Evolutionary conservation across 2,797 vertebrate genomes (phyloP).

Genomic region (Danio kyathit): DNA sequence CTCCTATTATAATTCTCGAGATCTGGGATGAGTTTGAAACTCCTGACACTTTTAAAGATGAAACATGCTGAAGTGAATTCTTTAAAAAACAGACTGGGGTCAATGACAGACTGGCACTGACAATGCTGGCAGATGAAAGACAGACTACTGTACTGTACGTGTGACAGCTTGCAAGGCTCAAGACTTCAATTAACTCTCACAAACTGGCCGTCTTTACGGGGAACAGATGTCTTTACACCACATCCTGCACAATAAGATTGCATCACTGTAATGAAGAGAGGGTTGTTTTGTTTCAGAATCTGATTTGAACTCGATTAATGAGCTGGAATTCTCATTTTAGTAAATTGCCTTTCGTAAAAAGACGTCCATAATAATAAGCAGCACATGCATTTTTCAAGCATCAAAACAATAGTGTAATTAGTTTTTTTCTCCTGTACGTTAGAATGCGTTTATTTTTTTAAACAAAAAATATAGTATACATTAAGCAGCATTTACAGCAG

Average conservation of each 20-base stretch:
- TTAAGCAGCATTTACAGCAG: no score
- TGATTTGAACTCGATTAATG: not conserved
- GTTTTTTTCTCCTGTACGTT: no score
- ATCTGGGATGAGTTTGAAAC: not conserved
- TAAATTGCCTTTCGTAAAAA: not conserved
- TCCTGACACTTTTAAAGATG: conserved; percentile 7
- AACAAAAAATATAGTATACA: no score
- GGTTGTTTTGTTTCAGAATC: not conserved
- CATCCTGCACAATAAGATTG: not conserved
- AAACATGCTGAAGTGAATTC: not conserved
- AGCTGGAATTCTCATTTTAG: not conserved
- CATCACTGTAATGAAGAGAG: not conserved
- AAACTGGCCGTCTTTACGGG: not conserved
- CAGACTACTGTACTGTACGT: not conserved
- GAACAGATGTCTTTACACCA: conserved; percentile 20
- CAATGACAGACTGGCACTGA: conserved; percentile 10
- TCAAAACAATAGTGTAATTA: no score
- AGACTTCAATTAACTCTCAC: conserved; percentile 34
- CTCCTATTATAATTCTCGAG: not conserved
- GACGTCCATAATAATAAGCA: not conserved
- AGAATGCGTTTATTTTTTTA: no score
- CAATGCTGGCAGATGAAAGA: conserved; percentile 16
- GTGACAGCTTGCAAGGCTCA: conserved; percentile 11
- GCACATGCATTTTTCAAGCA: not conserved
- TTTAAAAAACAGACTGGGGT: conserved; percentile 9